Base-by-base conservation (phyloP, 2,888 invertebrate species). In the Chrysina gloriosa region DNA sequence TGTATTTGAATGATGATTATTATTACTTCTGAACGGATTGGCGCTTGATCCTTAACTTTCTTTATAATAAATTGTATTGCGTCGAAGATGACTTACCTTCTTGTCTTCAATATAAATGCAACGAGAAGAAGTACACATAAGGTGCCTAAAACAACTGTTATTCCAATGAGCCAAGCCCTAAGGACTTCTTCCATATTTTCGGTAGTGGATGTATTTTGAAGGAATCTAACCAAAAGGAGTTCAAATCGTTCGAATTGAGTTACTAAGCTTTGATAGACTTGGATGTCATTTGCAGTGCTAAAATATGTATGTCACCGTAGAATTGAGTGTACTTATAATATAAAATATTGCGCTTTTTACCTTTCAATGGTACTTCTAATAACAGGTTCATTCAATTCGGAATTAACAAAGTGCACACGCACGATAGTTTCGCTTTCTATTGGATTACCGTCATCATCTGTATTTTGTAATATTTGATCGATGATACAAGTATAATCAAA, bases 401-500 rank as follows among this genome's bases (percentile, higher is more conserved):
- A 77, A 21, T 85, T 77, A 11, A 90, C 86, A 80, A 90, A 90
- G 78, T 89, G 89, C 11, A 87, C 85, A 52, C 84, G 83, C 50
- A 89, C 84, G 67, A 85, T 84, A 0, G 87, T 87, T 65, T 77
- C 71, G 71, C 83, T 81, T 2, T 81, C 81, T 2, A 79, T 75
- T 1, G 84, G 79, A 6, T 81, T 77, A 48, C 86, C 86, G 56
- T 72, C 73, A 21, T 70, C 70, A 75, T 84, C 81, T 9, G 76
- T 80, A 27, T 82, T 81, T 0, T 82, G 58, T 9, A 25, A 9
- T 6, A 61, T 36, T 27, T 61, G 39, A 79, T 89, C 89, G 68
- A 89, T 85, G 79, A 87, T 87, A 78, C 89, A 90, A 39, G 81
- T 83, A 82, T 87, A 86, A 23, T 76, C 75, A 79, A 89, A 87